Percentiles rank a stretch among this genome's conserved stretches.
phyloP scores from a whole-genome alignment of 2,888 invertebrate species.

The Cremastobaeus sp. region DNA sequence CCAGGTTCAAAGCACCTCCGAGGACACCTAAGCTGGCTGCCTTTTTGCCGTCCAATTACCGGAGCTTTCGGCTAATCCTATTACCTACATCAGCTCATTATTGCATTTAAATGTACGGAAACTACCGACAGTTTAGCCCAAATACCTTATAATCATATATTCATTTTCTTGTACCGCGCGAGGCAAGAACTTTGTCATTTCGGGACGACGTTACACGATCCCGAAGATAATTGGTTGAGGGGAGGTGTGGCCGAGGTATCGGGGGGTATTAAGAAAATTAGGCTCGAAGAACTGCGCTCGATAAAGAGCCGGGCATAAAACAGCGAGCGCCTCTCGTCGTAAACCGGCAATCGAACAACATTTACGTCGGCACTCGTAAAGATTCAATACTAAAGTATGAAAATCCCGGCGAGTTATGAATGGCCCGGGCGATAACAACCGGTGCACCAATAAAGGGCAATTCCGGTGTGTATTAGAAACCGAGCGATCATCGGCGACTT shows the following conservation, averaged over 20 bases:
- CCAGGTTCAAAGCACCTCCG: slow-evolving; percentile 47
- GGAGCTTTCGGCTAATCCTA: slow-evolving; percentile 77
- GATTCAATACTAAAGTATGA: slow-evolving; percentile 9
- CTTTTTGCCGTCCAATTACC: slow-evolving; percentile 78
- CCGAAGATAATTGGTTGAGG: slow-evolving; percentile 8
- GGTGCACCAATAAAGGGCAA: slow-evolving; percentile 35
- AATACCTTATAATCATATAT: slow-evolving; percentile 58
- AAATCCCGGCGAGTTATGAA: slow-evolving; percentile 9
- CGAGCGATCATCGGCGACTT: slow-evolving; percentile 35
- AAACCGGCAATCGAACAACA: slow-evolving; percentile 20
- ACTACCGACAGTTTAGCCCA: slow-evolving; percentile 55
- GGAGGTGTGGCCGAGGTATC: slow-evolving; percentile 20
- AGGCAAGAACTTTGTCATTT: slow-evolving; percentile 20
- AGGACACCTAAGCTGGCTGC: slow-evolving; percentile 71
- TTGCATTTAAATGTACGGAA: slow-evolving; percentile 70
- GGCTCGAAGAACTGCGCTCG: no score
- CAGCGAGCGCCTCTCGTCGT: background rate
- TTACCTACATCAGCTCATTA: slow-evolving; percentile 78
- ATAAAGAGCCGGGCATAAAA: background rate
- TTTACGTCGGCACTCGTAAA: slow-evolving; percentile 27
- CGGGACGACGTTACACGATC: slow-evolving; percentile 13
- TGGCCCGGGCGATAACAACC: slow-evolving; percentile 17
- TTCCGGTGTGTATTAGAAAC: slow-evolving; percentile 21
- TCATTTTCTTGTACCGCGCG: slow-evolving; percentile 44
- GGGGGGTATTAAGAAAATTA: no score